A percentile compares a stretch with the other conserved stretches of the same genome.
These are phyloP conservation scores for Sarcophaga bullata DNA, from an alignment of 1,140 invertebrate genomes.

Conservation along the genomic window DNA sequence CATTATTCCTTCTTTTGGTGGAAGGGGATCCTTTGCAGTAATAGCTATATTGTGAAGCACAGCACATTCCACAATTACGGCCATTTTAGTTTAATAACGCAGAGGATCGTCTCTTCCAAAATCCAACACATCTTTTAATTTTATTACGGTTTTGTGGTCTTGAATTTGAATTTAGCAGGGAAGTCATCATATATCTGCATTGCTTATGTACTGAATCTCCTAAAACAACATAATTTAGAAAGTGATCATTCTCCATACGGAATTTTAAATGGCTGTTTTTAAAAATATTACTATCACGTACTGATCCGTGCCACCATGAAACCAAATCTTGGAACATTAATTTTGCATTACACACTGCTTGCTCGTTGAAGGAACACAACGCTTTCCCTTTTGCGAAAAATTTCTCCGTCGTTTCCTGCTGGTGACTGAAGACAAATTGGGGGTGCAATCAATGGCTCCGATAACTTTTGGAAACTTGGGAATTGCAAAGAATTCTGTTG, in stretches of 20 bases:
- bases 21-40: no score
- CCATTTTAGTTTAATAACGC: constrained; percentile 51
- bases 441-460: no score
- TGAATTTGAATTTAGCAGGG: background rate
- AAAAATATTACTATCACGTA: background rate
- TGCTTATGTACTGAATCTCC: background rate
- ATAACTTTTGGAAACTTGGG: no score
- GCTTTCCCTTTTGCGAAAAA: no score
- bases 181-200: background rate
- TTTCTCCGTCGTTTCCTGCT: no score
- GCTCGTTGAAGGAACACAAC: no score
- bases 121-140: constrained; percentile 62
- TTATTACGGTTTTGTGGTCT: constrained; percentile 51
- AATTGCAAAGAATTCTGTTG: no score
- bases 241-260: background rate
- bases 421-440: no score
- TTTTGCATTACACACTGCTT: no score
- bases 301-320: no score
- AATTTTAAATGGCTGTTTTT: background rate
- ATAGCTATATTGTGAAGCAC: constrained; percentile 65
- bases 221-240: constrained; percentile 1
- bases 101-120: constrained; percentile 64
- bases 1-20: no score
- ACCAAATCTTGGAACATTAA: no score
- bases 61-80: constrained; percentile 60